Base-by-base conservation (phyloP, 2,797 vertebrate genomes). In the Syndactyla subalaris region DNA sequence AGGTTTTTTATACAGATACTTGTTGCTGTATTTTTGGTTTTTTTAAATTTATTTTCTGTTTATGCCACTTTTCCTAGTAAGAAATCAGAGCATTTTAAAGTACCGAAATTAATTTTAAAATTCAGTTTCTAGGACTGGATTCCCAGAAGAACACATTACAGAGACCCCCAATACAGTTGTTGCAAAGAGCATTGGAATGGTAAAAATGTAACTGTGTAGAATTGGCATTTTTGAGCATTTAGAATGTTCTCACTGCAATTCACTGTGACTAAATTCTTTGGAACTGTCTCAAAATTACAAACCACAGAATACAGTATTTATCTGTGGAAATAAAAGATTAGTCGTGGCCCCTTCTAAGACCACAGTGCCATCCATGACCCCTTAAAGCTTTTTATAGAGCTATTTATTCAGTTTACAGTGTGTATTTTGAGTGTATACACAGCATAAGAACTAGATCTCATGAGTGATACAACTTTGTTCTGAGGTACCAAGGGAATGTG, bases 371-470 rank as follows among this genome's bases (percentile, higher is more conserved):
- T 79, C 73, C 90, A 70, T 91, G 80, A 95, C 74, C 82, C 84
- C 63, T 90, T 92, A 68, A 9, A 58, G 79, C 46, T 78, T 91
- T 72, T 79, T 86, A 89, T 23, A 68, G 58, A 92, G 45, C 57
- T 79, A 66, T 90, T 91, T 88, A 76, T 94, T 91, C 51, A 43
- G 63, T 95, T 97, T 96, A 92, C 18, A 81, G 61, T 83, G 68
- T 88, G 76, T 83, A 68, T 92, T 95, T 92, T 93, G 61, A 67
- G 36, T 88, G 88, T 82, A 90, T 71, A 93, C 76, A 95, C 39
- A 95, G 73, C 92, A 75, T 20, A 89, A 71, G 36, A 80, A 84
- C 51, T 14, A 81, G 88, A 97, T 93, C 54, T 91, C 62, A 54
- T 32, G 26, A 72, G 49, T 54, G 88, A 93, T 93, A 92, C 20